Conservation (phyloP, 92 coral and sea anemone genomes). For the Muricea muricata region DNA sequence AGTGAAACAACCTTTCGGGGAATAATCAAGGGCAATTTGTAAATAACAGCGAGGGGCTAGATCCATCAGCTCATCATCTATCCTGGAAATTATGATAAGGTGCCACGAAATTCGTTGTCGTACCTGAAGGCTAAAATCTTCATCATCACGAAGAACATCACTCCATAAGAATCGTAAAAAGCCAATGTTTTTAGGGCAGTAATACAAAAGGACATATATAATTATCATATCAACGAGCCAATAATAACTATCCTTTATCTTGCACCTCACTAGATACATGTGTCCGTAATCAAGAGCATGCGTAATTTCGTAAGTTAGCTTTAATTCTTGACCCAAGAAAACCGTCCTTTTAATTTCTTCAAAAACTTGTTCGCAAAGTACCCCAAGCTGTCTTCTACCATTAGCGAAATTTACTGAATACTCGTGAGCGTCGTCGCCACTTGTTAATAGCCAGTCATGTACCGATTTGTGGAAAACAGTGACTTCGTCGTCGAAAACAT, state of each 20-base stretch:
- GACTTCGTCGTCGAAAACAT: neutral
- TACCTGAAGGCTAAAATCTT: no score
- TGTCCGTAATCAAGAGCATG: neutral
- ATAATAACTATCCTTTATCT: neutral
- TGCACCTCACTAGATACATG: neutral
- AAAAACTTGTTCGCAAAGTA: neutral
- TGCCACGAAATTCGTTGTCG: neutral
- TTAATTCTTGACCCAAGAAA: neutral
- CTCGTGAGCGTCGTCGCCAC: neutral
- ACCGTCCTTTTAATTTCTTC: neutral
- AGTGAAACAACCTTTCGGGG: neutral
- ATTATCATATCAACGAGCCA: neutral
- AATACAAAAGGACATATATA: neutral
- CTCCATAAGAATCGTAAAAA: no score
- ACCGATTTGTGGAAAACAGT: neutral
- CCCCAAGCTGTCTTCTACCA: neutral
- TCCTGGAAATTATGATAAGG: neutral
- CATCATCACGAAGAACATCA: no score
- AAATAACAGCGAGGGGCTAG: neutral
- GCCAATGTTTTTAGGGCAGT: neutral
- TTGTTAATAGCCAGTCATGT: neutral
- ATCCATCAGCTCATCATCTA: neutral
- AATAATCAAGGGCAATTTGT: neutral
- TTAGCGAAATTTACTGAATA: neutral
- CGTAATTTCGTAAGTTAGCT: neutral